Base-by-base conservation (phyloP, 2,888 invertebrate species). In the Piscicola geometra region DNA sequence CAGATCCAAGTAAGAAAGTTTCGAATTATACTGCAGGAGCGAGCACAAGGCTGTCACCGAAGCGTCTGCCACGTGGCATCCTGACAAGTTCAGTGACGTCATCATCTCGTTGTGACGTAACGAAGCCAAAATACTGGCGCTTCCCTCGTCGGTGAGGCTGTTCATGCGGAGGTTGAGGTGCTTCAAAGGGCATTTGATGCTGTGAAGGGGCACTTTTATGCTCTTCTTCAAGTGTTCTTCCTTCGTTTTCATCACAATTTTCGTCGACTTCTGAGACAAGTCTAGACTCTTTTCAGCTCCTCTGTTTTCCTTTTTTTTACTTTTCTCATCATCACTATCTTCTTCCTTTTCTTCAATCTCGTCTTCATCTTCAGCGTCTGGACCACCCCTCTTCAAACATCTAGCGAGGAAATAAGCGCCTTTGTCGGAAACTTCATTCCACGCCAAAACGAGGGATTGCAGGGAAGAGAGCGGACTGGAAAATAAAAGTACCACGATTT, bases 81-180 rank as follows among this genome's bases (percentile, higher is more conserved):
- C 60, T n/a, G 60, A 5, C 60, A 56, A 18, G 25, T 9, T 21
- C 25, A 56, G n/a, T 25, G 60, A 25, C 21, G 60, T 56, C 60
- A 56, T 56, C 9, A 56, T 56, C 21, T 18, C 25, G n/a, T 56
- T 56, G 60, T 56, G 60, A 25, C 25, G 21, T n/a, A 56, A 25
- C n/a, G 60, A 56, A 5, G 21, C 25, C 15, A 56, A 21, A 25
- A 56, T 21, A 25, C n/a, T 18, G 60, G 60, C 21, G 60, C 60
- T 25, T 18, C 3, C 60, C n/a, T 15, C 5, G 25, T 56, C 60
- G 25, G 12, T 56, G 60, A 56, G n/a, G 12, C 5, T 18, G 60
- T 56, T 56, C 60, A 56, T 56, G 60, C n/a, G 5, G 60, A 56
- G 21, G n/a, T 21, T 15, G 60, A 56, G 60, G 25, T 56, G 60